phyloP scores from a whole-genome alignment of 2,113 vertebrate species.

The Hydrochoerus hydrochaeris region DNA sequence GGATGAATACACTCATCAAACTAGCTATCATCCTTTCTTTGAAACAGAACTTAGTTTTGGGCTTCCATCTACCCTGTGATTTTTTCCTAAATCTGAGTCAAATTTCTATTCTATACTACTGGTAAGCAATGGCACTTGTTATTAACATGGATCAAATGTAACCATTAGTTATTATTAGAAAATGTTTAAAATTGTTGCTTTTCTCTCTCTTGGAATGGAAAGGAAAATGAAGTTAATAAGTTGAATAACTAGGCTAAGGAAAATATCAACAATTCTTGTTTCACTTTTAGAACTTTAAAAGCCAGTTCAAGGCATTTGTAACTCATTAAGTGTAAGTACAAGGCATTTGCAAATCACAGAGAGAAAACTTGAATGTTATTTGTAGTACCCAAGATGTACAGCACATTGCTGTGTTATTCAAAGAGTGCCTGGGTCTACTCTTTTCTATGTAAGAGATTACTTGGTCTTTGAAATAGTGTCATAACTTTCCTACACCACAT shows the following conservation, averaged over 20 bases:
- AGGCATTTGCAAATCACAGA: slow-evolving; percentile 36
- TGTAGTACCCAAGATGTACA: neutral
- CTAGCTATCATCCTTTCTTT: neutral
- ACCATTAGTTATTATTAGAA: neutral
- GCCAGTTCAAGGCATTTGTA: neutral
- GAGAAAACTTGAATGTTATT: slow-evolving; percentile 38
- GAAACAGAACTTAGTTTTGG: neutral
- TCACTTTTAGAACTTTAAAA: slow-evolving; percentile 35
- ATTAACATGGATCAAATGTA: neutral
- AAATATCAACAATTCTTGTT: slow-evolving; percentile 26
- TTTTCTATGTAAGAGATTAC: neutral
- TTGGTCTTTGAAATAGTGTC: neutral
- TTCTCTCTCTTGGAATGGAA: slow-evolving; percentile 6
- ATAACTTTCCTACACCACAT: neutral
- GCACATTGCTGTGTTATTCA: neutral
- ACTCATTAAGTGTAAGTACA: slow-evolving; percentile 47
- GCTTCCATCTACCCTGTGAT: neutral
- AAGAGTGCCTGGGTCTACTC: neutral
- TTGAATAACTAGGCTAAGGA: slow-evolving; percentile 33
- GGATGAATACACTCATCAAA: neutral
- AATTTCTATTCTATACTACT: neutral
- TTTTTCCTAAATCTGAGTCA: neutral
- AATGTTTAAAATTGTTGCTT: neutral
- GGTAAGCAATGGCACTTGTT: neutral
- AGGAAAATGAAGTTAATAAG: slow-evolving; percentile 43